A percentile compares a stretch with the other conserved stretches of the same genome.
Conservation (phyloP, 2,797 vertebrate genomes). For the Aulostomus chinensis region DNA sequence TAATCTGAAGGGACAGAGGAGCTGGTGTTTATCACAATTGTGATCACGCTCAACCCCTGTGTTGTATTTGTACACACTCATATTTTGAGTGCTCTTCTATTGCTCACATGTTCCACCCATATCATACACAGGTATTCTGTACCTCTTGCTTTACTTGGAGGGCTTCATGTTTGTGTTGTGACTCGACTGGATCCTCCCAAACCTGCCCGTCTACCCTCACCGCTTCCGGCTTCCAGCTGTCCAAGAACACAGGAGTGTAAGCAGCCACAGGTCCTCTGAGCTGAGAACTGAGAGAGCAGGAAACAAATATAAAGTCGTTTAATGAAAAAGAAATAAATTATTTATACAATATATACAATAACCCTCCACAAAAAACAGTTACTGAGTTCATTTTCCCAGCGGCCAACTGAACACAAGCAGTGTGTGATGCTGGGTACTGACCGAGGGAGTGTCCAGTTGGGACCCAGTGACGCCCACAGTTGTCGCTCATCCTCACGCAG, state of each 20-base stretch:
- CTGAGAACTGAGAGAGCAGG: constrained; percentile 65
- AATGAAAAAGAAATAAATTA: too few relatives aligned
- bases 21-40: too few relatives aligned
- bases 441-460: constrained; percentile 85
- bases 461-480: constrained; percentile 86
- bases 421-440: constrained; percentile 47
- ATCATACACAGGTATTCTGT: constrained; percentile 31
- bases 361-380: too few relatives aligned
- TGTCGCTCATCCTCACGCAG: constrained; percentile 77
- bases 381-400: too few relatives aligned
- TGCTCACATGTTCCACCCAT: background rate
- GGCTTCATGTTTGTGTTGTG: constrained; percentile 84
- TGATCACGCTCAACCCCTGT: background rate
- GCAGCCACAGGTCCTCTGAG: constrained; percentile 71
- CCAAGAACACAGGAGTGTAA: constrained; percentile 82
- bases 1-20: too few relatives aligned
- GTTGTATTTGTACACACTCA: constrained; percentile 6
- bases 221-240: constrained; percentile 83
- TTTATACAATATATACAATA: too few relatives aligned
- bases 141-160: constrained; percentile 71
- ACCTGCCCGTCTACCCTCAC: constrained; percentile 72
- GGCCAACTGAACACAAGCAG: too few relatives aligned
- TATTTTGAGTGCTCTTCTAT: background rate
- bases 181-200: constrained; percentile 90
- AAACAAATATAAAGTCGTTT: too few relatives aligned